These are phyloP conservation scores for Ophioninae sp. DNA, from an alignment of 2,888 invertebrate species.

Conservation along the genomic window DNA sequence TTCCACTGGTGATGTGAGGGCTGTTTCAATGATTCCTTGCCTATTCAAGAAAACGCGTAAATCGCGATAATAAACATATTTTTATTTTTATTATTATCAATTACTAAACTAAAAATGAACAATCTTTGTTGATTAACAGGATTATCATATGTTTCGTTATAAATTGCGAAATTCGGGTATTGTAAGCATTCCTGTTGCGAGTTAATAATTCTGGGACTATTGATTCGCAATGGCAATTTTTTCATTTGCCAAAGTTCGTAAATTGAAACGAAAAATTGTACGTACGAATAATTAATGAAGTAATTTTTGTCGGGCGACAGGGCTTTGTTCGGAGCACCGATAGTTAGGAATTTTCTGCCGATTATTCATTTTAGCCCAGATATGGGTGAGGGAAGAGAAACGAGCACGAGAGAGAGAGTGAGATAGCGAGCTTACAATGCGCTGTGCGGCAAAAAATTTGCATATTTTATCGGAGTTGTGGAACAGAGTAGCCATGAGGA, in stretches of 20 bases:
- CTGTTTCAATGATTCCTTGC: too few species aligned
- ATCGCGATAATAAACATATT: too few species aligned
- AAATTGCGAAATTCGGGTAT: too few species aligned
- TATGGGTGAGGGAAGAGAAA: slow-evolving; percentile 3
- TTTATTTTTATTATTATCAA: too few species aligned
- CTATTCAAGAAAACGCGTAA: too few species aligned
- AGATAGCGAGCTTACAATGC: slow-evolving; percentile 28
- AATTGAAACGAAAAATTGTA: background rate
- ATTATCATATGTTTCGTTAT: too few species aligned
- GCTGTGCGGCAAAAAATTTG: slow-evolving; percentile 49
- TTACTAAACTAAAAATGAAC: too few species aligned
- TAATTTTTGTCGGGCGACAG: background rate
- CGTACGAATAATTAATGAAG: slow-evolving; percentile 8
- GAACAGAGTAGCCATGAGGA: slow-evolving; percentile 37
- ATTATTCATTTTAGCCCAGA: slow-evolving; percentile 11
- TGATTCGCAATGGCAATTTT: background rate
- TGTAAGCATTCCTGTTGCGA: too few species aligned
- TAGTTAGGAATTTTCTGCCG: slow-evolving; percentile 21
- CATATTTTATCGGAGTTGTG: slow-evolving; percentile 61
- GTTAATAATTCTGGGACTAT: background rate
- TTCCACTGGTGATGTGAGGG: background rate
- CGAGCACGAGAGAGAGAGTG: slow-evolving; percentile 7
- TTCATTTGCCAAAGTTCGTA: background rate
- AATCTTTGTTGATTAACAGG: too few species aligned
- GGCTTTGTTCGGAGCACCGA: slow-evolving; percentile 19